Evolutionary conservation across 2,113 vertebrate genomes (phyloP), one percentile per base, ranked within the genome.

Genomic region (Origma solitaria): DNA sequence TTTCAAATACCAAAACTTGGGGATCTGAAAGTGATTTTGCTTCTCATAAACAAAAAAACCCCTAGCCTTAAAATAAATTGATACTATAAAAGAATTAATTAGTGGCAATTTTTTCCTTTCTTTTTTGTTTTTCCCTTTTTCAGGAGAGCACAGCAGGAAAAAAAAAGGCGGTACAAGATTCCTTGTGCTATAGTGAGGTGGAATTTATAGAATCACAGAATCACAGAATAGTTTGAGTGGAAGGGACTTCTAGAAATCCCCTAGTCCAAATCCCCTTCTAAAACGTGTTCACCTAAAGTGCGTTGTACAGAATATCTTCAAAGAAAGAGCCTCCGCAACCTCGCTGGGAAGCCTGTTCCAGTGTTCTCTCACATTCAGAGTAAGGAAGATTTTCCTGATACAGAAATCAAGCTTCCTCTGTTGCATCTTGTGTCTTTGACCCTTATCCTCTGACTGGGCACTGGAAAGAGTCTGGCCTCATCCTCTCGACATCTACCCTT

Each of bases 81-180:
- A 21, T 8, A 54, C 6, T 8, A 49, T 10, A 3, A 15, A 31
- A 49, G 21, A 28, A 38, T 21, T 10, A 1, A 6, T 31, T 30
- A 3, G 5, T 3, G 1, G 7, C 6, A 17, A 17, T 23, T 56
- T 49, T 71, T 16, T 53, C 7, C 3, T 4, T 5, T 73, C 18
- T 40, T 7, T 6, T 33, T 15, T 6, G 0, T 8, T 61, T 30
- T 66, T 12, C 9, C 6, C 11, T 2, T 42, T 82, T 42, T 25
- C 24, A 20, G 16, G 4, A 38, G 35, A 51, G 13, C 7, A 42
- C 2, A 44, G 3, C 7, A 11, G 20, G 25, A 9, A 42, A 35
- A n/a, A 75, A 37, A 75, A 50, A 23, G 4, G 12, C 16, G 69
- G 8, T n/a, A 33, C 2, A 65, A 24, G 6, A 20, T 51, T 82